phyloP scores from a whole-genome alignment of 2,797 vertebrate species.

The Cebuella pygmaea region DNA sequence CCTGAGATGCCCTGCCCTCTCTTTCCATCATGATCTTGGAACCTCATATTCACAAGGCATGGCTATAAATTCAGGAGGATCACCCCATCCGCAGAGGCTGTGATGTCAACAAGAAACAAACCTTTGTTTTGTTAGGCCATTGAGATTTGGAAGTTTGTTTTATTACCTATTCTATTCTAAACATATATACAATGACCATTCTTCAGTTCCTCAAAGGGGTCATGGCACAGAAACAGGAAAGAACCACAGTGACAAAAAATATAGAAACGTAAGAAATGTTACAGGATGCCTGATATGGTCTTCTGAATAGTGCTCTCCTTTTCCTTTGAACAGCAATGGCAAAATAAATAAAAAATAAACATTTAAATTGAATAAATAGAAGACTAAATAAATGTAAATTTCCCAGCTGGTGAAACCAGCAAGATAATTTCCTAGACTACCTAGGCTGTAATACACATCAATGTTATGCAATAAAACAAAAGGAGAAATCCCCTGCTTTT shows the following conservation, averaged over 20 bases:
- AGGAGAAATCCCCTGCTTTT: not conserved
- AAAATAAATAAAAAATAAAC: slow-evolving; percentile 28
- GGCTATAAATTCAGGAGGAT: not conserved
- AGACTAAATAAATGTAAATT: slow-evolving; percentile 35
- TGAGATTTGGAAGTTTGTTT: not conserved
- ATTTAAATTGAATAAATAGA: not conserved
- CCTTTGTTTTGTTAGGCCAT: not conserved
- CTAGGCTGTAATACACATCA: not conserved
- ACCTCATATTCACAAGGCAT: not conserved
- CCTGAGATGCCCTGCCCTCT: not conserved
- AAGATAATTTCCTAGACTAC: slow-evolving; percentile 15
- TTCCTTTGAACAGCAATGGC: slow-evolving; percentile 7
- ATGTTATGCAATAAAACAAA: not conserved
- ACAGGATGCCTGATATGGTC: not conserved
- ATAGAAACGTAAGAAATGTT: not conserved
- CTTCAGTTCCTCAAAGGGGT: slow-evolving; percentile 28
- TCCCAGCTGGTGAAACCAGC: slow-evolving; percentile 14
- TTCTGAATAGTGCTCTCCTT: slow-evolving; percentile 12
- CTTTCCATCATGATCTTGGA: not conserved
- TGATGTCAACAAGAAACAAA: not conserved
- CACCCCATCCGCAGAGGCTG: not conserved
- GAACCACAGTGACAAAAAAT: not conserved
- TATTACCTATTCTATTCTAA: slow-evolving; percentile 9
- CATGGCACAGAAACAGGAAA: slow-evolving; percentile 29
- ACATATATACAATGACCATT: not conserved